Evolutionary conservation across 2,888 invertebrate species (phyloP).

Genomic region (Hesperia comma): DNA sequence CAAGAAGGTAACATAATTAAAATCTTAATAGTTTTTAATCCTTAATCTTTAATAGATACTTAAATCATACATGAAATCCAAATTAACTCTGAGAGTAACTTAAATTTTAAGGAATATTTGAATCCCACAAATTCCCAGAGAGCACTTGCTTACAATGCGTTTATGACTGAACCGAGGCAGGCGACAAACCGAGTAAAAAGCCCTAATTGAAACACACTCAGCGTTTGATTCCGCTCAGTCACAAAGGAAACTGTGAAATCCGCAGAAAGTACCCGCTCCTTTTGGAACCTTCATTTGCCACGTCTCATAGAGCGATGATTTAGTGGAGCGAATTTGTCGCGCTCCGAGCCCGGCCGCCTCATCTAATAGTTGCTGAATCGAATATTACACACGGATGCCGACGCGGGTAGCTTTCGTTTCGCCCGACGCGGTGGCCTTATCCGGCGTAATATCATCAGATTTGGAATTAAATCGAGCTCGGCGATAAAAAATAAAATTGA

Average conservation of each 20-base stretch:
- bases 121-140: background rate
- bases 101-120: background rate
- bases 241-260: constrained; percentile 29
- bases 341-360: constrained; percentile 44
- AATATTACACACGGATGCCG: constrained; percentile 38
- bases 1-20: too few species aligned
- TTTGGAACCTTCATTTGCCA: constrained; percentile 53
- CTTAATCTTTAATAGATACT: too few species aligned
- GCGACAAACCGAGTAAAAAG: constrained; percentile 50
- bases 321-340: constrained; percentile 62
- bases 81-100: background rate
- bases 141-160: background rate
- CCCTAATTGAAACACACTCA: constrained; percentile 26
- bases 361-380: constrained; percentile 55
- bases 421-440: constrained; percentile 43
- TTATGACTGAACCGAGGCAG: background rate
- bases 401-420: constrained; percentile 27
- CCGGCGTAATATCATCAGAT: constrained; percentile 45
- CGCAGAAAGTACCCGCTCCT: constrained; percentile 31
- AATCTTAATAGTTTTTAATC: too few species aligned
- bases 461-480: constrained; percentile 43
- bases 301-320: constrained; percentile 59
- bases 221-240: constrained; percentile 1
- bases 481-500: constrained; percentile 52
- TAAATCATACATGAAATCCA: too few species aligned